Evolutionary conservation across 2,888 invertebrate genomes (phyloP).

Genomic region (Scotopteryx bipunctaria): DNA sequence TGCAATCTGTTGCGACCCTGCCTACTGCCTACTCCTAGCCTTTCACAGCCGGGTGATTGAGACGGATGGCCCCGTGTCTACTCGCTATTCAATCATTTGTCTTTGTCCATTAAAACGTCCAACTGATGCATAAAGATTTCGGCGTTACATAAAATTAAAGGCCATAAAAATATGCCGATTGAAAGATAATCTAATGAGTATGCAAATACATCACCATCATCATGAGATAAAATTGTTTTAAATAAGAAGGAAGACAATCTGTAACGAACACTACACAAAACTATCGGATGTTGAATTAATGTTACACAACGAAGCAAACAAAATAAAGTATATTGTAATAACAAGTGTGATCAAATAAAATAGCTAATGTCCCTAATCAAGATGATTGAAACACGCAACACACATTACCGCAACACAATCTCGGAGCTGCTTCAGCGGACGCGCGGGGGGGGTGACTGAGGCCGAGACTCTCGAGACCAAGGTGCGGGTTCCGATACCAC

Average conservation of each 20-base stretch:
- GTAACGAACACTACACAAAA: too few species aligned
- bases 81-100: slow-evolving; percentile 3
- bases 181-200: too few species aligned
- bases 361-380: slow-evolving; percentile 9
- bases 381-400: slow-evolving; percentile 13
- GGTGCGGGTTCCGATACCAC: too few species aligned
- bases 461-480: too few species aligned
- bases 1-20: slow-evolving; percentile 48
- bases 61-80: slow-evolving; percentile 21
- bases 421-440: slow-evolving; percentile 3
- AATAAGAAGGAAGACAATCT: too few species aligned
- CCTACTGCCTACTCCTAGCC: too few species aligned
- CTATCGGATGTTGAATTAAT: background rate
- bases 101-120: slow-evolving; percentile 2
- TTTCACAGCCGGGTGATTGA: slow-evolving; percentile 47
- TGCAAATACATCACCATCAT: too few species aligned
- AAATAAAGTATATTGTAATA: slow-evolving; percentile 1
- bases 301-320: background rate
- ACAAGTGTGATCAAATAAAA: slow-evolving; percentile 1
- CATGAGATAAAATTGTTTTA: too few species aligned
- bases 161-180: too few species aligned
- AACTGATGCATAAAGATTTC: too few species aligned
- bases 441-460: too few species aligned
- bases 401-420: slow-evolving; percentile 4
- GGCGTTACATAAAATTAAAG: too few species aligned